Conservation (phyloP, 2,888 invertebrate genomes). For the Sepiola atlantica region DNA sequence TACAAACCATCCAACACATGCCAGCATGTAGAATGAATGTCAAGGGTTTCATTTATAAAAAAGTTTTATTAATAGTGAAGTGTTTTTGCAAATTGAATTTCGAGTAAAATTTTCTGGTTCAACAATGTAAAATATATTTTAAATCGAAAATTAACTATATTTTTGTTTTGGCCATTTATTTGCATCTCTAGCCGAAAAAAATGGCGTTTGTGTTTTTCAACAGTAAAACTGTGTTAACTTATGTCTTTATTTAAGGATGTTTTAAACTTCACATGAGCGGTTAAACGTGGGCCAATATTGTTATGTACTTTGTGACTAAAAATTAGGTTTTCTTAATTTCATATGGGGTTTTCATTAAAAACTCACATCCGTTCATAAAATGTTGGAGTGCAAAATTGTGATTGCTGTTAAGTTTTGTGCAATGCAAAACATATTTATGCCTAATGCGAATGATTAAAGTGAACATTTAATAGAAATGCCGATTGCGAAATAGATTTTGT, state of each 20-base stretch:
- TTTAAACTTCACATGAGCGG: background rate
- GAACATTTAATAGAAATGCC: background rate
- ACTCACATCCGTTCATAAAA: background rate
- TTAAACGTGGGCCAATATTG: background rate
- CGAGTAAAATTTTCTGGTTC: too few relatives aligned
- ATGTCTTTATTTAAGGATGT: background rate
- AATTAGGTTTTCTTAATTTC: background rate
- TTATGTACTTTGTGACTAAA: background rate
- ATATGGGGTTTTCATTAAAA: background rate
- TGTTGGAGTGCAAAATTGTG: background rate
- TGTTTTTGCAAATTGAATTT: too few relatives aligned
- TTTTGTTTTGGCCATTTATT: too few relatives aligned
- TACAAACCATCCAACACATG: too few relatives aligned
- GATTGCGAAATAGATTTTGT: background rate
- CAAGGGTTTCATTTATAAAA: too few relatives aligned
- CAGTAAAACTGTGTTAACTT: too few relatives aligned
- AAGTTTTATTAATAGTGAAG: too few relatives aligned
- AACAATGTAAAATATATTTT: too few relatives aligned
- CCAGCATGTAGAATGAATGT: too few relatives aligned
- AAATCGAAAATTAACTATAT: too few relatives aligned
- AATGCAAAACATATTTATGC: background rate
- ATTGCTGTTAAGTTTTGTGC: background rate
- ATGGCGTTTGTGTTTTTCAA: too few relatives aligned
- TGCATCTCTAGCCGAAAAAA: too few relatives aligned
- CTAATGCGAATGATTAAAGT: background rate